Base-by-base conservation (phyloP, 2,888 invertebrate species). In the Agapetus fuscipes region DNA sequence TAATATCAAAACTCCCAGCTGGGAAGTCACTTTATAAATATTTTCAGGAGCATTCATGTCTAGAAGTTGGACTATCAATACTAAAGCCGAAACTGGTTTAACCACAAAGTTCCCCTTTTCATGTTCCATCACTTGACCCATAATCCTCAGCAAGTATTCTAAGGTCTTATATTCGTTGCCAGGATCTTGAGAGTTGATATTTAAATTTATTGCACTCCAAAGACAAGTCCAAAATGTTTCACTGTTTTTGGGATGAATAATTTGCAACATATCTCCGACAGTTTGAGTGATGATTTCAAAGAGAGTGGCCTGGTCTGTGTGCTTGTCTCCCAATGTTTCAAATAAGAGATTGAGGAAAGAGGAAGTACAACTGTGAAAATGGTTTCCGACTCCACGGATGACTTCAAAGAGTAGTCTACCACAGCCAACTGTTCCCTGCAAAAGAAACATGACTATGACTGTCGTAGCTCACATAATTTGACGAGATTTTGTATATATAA, bases 361-460 rank as follows among this genome's bases (percentile, higher is more conserved):
- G 35, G 80, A 80, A 1, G 85, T 77, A 52, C 83, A 82, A 48
- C 84, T 90, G 57, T 96, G 93, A 55, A 95, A 86, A 53, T 87
- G 82, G 1, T 83, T 81, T 42, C 78, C 70, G 0, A 89, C 80
- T 17, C 94, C 94, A 54, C 80, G 79, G 29, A 93, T 60, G 39
- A 90, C 83, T 68, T 95, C 90, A 65, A 89, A 95, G 39, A 96
- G 67, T 14, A 96, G 68, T 50, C 83, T 79, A 1, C 91, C 90
- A 59, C 89, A 84, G 3, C 95, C 95, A 35, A 72, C 60, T 11
- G 80, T 65, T 45, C 83, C 80, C 83, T 84, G 60, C 44, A 70
- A 72, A 50, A 20, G n/a, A n/a, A n/a, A n/a, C n/a, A n/a, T n/a
- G n/a, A n/a, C n/a, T n/a, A n/a, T n/a, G n/a, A n/a, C n/a, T n/a